Evolutionary conservation across 2,113 vertebrate genomes (phyloP).

Genomic region (Lucifuga dentata): DNA sequence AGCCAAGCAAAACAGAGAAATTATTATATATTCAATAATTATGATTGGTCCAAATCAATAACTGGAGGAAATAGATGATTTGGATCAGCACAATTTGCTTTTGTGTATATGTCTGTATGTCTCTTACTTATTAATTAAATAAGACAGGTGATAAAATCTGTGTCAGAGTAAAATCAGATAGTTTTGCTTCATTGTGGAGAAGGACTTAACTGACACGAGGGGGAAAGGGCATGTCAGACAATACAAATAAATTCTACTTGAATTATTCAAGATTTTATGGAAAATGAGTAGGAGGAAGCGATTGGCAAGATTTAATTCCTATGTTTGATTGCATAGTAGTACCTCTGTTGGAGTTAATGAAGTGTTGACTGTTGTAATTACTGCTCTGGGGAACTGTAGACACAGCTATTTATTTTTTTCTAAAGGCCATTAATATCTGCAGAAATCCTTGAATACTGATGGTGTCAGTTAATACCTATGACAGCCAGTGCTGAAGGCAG

Average conservation of each 20-base stretch:
- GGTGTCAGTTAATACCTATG: not conserved
- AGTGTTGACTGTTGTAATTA: not conserved
- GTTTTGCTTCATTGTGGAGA: not conserved
- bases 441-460: not conserved
- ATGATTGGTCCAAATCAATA: too few species aligned
- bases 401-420: not conserved
- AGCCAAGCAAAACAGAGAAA: too few species aligned
- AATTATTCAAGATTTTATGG: not conserved
- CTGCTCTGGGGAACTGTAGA: not conserved
- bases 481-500: not conserved
- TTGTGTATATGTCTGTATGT: too few species aligned
- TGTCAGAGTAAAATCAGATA: not conserved
- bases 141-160: not conserved
- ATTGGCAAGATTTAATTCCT: not conserved
- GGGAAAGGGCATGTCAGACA: too few species aligned
- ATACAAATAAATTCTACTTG: not conserved
- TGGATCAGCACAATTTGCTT: too few species aligned
- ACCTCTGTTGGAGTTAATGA: constrained; percentile 18
- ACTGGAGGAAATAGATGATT: too few species aligned
- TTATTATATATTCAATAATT: too few species aligned
- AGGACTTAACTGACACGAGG: not conserved
- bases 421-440: not conserved
- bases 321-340: constrained; percentile 16
- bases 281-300: not conserved
- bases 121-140: too few species aligned